phyloP scores from a whole-genome alignment of 53 echinoderm and acorn worm species.

The Apostichopus leukothele region DNA sequence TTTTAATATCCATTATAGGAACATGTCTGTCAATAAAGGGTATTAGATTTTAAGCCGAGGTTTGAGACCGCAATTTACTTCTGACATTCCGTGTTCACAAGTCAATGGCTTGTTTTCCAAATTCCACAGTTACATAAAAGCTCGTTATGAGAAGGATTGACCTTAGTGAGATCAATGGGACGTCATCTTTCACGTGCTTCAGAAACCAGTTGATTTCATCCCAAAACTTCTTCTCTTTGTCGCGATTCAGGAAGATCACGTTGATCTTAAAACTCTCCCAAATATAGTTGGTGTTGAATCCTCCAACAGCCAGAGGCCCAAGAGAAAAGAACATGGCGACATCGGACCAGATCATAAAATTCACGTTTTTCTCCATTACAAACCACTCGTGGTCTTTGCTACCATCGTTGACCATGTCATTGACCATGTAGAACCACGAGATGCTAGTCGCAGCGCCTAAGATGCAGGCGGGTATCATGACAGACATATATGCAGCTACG shows the following conservation, averaged over 20 bases:
- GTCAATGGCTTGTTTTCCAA: not conserved
- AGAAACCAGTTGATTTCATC: not conserved
- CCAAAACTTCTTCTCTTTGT: not conserved
- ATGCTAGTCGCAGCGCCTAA: constrained; percentile 14
- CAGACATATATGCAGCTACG: not conserved
- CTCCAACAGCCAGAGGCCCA: constrained; percentile 18
- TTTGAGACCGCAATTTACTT: too few species aligned
- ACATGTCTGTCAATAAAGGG: too few species aligned
- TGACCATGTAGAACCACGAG: constrained; percentile 13
- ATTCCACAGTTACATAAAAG: constrained; percentile 17
- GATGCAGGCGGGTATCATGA: constrained; percentile 7
- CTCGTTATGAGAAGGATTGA: not conserved
- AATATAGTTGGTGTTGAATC: constrained; percentile 3
- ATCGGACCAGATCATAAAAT: constrained; percentile 34
- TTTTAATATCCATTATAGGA: too few species aligned
- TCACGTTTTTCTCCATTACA: not conserved
- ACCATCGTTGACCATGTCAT: not conserved
- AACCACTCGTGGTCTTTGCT: not conserved
- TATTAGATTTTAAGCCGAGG: too few species aligned
- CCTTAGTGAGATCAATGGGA: constrained; percentile 2
- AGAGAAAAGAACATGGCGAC: constrained; percentile 25
- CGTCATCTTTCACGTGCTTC: not conserved
- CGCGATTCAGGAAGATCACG: constrained; percentile 2
- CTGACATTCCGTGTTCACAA: not conserved
- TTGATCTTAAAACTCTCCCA: constrained; percentile 26